phyloP scores from a whole-genome alignment of 1,140 invertebrate genomes.

The Ditylenchus dipsaci region DNA sequence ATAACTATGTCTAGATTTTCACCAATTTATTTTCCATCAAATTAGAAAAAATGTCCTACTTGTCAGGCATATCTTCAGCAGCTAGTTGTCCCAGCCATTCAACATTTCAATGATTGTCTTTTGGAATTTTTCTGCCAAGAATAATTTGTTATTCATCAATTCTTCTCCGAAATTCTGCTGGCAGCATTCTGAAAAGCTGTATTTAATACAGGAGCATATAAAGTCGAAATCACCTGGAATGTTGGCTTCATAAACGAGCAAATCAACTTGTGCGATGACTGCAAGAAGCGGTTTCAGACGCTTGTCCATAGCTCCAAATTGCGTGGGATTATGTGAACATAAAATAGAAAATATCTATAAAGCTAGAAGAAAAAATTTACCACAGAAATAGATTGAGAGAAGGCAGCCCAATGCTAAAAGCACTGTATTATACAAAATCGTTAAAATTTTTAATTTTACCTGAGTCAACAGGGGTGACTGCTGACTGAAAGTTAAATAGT shows the following conservation, averaged over 20 bases:
- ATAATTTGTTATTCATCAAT: not conserved
- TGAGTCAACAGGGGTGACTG: conserved; percentile 69
- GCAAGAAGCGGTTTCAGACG: conserved; percentile 68
- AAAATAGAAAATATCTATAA: no score
- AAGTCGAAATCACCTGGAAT: conserved; percentile 64
- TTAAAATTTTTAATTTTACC: conserved; percentile 68
- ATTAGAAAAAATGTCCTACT: no score
- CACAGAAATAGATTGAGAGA: conserved; percentile 68
- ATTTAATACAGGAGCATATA: not conserved
- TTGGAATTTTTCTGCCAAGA: not conserved
- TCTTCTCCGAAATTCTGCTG: not conserved
- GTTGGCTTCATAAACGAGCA: conserved; percentile 65
- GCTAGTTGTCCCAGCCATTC: conserved; percentile 14
- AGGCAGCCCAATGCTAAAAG: conserved; percentile 70
- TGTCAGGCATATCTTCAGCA: conserved; percentile 61
- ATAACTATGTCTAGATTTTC: conserved; percentile 66
- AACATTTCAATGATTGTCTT: not conserved
- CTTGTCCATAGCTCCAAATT: conserved; percentile 64
- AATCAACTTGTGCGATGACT: conserved; percentile 67
- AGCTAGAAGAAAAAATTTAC: conserved; percentile 56
- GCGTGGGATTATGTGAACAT: conserved; percentile 65
- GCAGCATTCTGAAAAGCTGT: not conserved
- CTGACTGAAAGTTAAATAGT: conserved; percentile 62
- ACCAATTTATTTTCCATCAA: no score
- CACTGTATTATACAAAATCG: conserved; percentile 61